These are phyloP conservation scores for Ramphastos sulfuratus DNA, from an alignment of 2,113 vertebrate species.

Conservation along the genomic window DNA sequence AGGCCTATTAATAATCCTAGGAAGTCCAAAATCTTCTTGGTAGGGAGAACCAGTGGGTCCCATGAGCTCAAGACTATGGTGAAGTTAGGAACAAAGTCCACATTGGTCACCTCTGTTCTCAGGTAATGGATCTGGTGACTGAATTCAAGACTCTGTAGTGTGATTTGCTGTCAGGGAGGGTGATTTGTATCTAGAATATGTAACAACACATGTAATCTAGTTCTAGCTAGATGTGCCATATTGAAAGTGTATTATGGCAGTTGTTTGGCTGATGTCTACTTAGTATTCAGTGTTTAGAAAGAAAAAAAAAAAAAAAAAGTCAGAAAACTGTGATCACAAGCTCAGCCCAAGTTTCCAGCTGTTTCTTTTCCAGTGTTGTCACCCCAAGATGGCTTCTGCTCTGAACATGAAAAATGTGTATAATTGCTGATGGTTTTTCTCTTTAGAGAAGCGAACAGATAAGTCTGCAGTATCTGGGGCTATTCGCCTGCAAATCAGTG, in stretches of 20 bases:
- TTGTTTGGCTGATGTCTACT: neutral
- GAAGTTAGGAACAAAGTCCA: neutral
- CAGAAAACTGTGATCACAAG: neutral
- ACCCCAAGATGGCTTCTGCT: neutral
- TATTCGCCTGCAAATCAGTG: conserved; percentile 93
- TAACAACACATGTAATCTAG: neutral
- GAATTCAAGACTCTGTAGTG: neutral
- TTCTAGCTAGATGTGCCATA: neutral
- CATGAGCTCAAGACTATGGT: neutral
- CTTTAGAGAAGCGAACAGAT: conserved; percentile 94
- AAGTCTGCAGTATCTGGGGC: conserved; percentile 96
- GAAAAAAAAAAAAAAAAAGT: neutral
- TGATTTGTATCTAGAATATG: neutral
- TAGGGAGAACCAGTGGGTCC: neutral
- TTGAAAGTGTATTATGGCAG: neutral
- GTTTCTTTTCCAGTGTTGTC: neutral
- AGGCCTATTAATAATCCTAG: neutral
- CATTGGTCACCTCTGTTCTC: neutral
- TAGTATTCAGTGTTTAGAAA: neutral
- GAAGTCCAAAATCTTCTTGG: neutral
- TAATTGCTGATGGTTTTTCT: conserved; percentile 35
- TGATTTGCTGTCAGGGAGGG: neutral
- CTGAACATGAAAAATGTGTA: neutral
- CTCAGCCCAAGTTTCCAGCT: neutral
- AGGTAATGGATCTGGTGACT: neutral